Evolutionary conservation across 2,113 vertebrate genomes (phyloP).

Genomic region (Lepus americanus): DNA sequence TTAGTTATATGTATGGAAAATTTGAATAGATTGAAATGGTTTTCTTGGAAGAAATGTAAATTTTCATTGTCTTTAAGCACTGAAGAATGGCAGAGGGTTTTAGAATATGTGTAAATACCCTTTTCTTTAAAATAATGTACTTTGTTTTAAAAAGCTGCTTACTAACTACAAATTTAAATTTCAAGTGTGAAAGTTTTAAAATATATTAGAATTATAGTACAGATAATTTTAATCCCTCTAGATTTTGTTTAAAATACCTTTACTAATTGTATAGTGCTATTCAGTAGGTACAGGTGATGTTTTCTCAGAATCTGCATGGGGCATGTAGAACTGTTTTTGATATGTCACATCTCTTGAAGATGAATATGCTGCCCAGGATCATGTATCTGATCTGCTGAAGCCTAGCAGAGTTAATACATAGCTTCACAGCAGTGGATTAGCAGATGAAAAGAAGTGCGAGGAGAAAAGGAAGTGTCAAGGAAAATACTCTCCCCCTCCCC

Average conservation of each 20-base stretch:
- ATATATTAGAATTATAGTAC: not conserved
- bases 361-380: slow-evolving; percentile 33
- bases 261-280: slow-evolving; percentile 2
- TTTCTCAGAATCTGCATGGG: not conserved
- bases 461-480: slow-evolving; percentile 58
- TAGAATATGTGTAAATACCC: slow-evolving; percentile 24
- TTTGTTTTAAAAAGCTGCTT: slow-evolving; percentile 48
- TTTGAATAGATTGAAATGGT: not conserved
- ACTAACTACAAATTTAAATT: slow-evolving; percentile 26
- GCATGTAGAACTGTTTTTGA: not conserved
- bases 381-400: not conserved
- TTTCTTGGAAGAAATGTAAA: slow-evolving; percentile 53
- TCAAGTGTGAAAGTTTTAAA: slow-evolving; percentile 5
- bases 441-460: slow-evolving; percentile 65
- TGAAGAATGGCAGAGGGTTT: slow-evolving; percentile 31
- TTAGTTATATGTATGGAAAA: slow-evolving; percentile 9
- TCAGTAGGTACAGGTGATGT: not conserved
- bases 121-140: slow-evolving; percentile 52
- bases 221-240: not conserved
- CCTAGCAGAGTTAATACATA: not conserved
- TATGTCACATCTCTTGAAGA: not conserved
- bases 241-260: slow-evolving; percentile 31
- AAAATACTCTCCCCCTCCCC: slow-evolving; percentile 43
- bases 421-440: slow-evolving; percentile 40
- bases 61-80: slow-evolving; percentile 38